Conservation (phyloP, 2,113 vertebrate genomes). For the Bothrops jararaca region DNA sequence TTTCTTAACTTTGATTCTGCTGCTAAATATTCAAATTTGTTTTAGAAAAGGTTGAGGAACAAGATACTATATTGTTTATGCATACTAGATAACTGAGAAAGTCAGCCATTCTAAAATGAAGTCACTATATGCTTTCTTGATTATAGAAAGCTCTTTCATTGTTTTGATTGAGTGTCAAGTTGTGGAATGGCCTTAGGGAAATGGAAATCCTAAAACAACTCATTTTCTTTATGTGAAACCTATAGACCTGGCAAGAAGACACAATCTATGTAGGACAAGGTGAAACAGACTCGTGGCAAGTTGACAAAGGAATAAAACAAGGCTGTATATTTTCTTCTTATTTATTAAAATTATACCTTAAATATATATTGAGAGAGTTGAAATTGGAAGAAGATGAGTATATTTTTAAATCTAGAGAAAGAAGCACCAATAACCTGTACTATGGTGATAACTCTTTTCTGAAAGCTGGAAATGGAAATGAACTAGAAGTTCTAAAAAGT, state of each 20-base stretch:
- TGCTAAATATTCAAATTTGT: background rate
- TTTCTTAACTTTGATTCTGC: background rate
- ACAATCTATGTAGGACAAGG: background rate
- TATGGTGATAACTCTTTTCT: background rate
- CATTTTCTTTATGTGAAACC: background rate
- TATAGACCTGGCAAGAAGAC: background rate
- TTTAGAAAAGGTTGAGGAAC: background rate
- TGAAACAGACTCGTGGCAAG: background rate
- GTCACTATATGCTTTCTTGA: background rate
- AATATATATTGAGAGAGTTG: background rate
- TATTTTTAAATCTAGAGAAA: background rate
- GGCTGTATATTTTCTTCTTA: background rate
- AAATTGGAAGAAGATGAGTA: background rate
- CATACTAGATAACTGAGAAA: background rate
- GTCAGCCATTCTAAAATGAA: background rate
- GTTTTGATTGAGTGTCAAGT: background rate
- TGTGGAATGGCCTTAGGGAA: background rate
- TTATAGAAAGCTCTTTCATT: background rate
- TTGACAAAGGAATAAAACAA: background rate
- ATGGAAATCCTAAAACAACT: background rate
- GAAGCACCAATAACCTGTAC: background rate
- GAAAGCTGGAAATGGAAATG: background rate
- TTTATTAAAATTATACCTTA: background rate
- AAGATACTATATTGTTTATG: background rate
- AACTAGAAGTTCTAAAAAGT: background rate